These are phyloP conservation scores for Labroides dimidiatus DNA, from an alignment of 2,797 vertebrate genomes.

Conservation along the genomic window DNA sequence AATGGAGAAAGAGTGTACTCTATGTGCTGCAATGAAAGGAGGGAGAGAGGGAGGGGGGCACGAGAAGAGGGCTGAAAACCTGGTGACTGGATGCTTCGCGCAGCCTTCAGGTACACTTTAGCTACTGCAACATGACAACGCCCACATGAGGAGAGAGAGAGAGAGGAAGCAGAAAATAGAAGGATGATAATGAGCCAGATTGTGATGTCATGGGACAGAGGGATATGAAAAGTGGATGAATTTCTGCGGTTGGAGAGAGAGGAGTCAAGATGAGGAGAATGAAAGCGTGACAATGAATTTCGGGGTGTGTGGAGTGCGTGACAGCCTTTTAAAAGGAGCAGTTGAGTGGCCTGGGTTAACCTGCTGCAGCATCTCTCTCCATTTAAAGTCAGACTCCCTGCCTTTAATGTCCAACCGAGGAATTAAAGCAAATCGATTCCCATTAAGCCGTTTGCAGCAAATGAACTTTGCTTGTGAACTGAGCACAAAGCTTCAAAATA, in stretches of 20 bases:
- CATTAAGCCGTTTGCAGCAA: constrained; percentile 19
- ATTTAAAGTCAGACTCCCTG: constrained; percentile 19
- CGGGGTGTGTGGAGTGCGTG: constrained; percentile 43
- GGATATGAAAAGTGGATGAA: constrained; percentile 20
- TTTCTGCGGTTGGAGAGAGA: constrained; percentile 23
- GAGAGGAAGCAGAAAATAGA: constrained; percentile 22
- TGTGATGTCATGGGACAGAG: constrained; percentile 33
- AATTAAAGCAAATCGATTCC: constrained; percentile 42
- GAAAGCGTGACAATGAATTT: constrained; percentile 21
- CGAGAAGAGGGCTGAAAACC: constrained; percentile 27
- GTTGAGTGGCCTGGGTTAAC: constrained; percentile 52
- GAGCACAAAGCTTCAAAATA: constrained; percentile 19
- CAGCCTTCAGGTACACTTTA: constrained; percentile 47
- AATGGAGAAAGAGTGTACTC: constrained; percentile 42
- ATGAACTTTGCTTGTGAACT: background rate
- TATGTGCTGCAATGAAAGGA: constrained; percentile 47
- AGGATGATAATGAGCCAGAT: constrained; percentile 14
- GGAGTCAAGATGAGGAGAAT: constrained; percentile 10
- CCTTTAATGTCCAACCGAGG: constrained; percentile 9
- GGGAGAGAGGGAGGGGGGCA: constrained; percentile 15
- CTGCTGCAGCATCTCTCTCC: constrained; percentile 38
- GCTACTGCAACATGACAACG: constrained; percentile 60
- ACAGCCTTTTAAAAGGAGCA: constrained; percentile 40
- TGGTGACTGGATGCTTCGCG: constrained; percentile 27
- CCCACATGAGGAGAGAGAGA: constrained; percentile 31